Conservation (phyloP, 2,797 vertebrate species). For the Labroides dimidiatus region DNA sequence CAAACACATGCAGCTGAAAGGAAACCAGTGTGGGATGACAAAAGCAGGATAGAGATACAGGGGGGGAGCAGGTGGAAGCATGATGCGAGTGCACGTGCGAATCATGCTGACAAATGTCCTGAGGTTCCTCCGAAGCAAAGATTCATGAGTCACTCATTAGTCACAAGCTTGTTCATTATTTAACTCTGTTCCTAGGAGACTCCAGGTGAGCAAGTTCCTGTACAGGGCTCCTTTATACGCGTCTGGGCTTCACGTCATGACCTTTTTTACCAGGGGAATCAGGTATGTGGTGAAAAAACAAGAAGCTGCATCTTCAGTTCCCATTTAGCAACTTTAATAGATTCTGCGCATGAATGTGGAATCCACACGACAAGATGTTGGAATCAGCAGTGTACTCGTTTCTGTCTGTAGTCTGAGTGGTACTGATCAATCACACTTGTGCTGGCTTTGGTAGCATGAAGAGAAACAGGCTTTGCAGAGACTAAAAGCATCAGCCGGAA, state of each 20-base stretch:
- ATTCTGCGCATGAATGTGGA: not conserved
- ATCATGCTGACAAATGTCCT: conserved; percentile 42
- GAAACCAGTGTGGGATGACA: conserved; percentile 52
- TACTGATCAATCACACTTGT: not conserved
- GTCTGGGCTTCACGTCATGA: conserved; percentile 4
- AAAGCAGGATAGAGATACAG: conserved; percentile 35
- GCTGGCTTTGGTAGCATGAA: not conserved
- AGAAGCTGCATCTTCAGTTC: conserved; percentile 14
- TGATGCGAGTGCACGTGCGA: not conserved
- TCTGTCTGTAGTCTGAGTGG: not conserved
- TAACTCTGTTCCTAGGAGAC: conserved; percentile 41
- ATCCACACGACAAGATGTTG: not conserved
- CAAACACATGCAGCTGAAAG: conserved; percentile 57
- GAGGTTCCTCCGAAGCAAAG: conserved; percentile 37
- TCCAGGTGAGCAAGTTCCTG: conserved; percentile 31
- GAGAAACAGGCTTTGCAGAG: not conserved
- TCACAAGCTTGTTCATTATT: conserved; percentile 63
- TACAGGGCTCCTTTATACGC: conserved; percentile 12
- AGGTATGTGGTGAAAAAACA: not conserved
- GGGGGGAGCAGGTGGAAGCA: not conserved
- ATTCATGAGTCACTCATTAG: conserved; percentile 69
- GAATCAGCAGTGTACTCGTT: not conserved
- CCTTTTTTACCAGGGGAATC: conserved; percentile 23
- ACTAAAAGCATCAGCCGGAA: not conserved
- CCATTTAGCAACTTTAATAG: not conserved